phyloP scores from a whole-genome alignment of 2,113 vertebrate species.

The Lagopus muta region DNA sequence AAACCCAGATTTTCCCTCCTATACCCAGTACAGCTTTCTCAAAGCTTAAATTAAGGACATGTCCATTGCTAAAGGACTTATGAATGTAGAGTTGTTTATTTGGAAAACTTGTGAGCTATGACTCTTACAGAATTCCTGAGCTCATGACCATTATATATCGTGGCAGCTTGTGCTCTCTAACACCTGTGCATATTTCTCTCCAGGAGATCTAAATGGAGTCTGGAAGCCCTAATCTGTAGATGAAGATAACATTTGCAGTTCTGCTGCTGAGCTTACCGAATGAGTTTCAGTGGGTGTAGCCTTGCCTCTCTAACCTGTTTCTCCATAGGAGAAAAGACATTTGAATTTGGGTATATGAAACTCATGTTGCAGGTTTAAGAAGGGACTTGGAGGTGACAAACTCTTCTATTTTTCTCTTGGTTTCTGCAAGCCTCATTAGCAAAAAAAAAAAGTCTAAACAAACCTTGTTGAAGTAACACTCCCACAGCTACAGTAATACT shows the following conservation, averaged over 20 bases:
- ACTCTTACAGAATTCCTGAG: neutral
- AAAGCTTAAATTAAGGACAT: neutral
- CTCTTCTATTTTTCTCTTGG: neutral
- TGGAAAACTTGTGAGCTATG: neutral
- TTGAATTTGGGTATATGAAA: neutral
- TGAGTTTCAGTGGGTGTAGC: neutral
- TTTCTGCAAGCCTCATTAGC: neutral
- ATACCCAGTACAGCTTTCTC: neutral
- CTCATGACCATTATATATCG: neutral
- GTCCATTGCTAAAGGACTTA: neutral
- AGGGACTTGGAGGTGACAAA: neutral
- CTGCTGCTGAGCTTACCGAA: neutral
- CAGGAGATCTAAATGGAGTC: neutral
- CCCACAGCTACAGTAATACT: neutral
- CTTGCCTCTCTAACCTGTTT: neutral
- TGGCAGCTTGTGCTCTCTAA: neutral
- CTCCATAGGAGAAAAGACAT: neutral
- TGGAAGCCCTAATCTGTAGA: neutral
- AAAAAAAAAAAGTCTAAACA: neutral
- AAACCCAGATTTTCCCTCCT: neutral
- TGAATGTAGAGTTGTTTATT: neutral
- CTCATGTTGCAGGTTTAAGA: neutral
- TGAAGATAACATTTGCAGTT: neutral
- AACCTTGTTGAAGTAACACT: neutral
- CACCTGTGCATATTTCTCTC: neutral